These are phyloP conservation scores for Hipposideros larvatus DNA, from an alignment of 2,797 vertebrate species.

Conservation along the genomic window DNA sequence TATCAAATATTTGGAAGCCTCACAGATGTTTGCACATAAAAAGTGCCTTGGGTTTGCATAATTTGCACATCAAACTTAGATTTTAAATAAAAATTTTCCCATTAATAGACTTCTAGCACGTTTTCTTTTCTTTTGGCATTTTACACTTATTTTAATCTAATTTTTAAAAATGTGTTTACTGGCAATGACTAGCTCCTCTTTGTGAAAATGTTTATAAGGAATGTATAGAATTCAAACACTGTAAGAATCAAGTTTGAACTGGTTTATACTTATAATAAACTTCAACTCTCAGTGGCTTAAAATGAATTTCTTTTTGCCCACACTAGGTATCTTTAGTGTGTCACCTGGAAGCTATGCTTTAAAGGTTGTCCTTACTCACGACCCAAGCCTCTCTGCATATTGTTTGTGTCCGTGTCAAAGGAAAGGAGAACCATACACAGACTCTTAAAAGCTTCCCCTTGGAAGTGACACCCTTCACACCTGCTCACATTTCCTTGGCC, in stretches of 20 bases:
- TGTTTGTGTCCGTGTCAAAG: not conserved
- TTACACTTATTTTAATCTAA: conserved; percentile 51
- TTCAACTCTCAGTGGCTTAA: conserved; percentile 33
- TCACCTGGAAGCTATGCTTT: not conserved
- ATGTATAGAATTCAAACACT: not conserved
- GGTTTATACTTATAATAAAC: conserved; percentile 26
- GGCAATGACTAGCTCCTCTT: conserved; percentile 1
- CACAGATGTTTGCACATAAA: conserved; percentile 61
- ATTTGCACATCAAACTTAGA: conserved; percentile 58
- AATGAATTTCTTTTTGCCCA: not conserved
- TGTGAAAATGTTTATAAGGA: conserved; percentile 55
- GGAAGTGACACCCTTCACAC: not conserved
- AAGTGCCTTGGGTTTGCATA: conserved; percentile 53
- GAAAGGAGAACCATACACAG: not conserved
- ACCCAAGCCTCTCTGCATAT: not conserved
- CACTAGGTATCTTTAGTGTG: not conserved
- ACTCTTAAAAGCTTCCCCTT: conserved; percentile 8
- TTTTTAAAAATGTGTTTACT: conserved; percentile 26
- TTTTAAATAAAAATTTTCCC: conserved; percentile 56
- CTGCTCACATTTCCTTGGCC: conserved; percentile 21
- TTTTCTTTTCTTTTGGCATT: conserved; percentile 62
- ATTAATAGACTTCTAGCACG: not conserved
- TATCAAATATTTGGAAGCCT: conserved; percentile 72
- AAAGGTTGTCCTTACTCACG: not conserved
- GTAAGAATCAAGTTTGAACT: not conserved